phyloP scores from a whole-genome alignment of 2,113 vertebrate genomes.

The Delphinus delphis region DNA sequence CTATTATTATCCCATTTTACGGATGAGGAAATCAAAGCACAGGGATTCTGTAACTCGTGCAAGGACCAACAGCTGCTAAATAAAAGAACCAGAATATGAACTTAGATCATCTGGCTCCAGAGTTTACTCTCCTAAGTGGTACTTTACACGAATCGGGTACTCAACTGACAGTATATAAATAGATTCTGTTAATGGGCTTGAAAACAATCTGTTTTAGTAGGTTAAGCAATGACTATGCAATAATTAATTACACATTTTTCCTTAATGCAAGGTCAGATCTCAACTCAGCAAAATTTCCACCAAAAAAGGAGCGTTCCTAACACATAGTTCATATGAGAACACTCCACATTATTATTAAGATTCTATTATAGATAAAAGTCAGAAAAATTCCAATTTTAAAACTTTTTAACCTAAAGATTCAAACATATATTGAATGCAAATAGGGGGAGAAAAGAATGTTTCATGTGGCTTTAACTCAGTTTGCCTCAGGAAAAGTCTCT shows the following conservation, averaged over 20 bases:
- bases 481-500: constrained; percentile 7
- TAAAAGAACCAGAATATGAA: background rate
- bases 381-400: constrained; percentile 41
- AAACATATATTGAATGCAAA: constrained; percentile 31
- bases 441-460: background rate
- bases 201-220: background rate
- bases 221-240: background rate
- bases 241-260: constrained; percentile 4
- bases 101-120: background rate
- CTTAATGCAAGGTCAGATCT: constrained; percentile 30
- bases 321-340: background rate
- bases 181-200: background rate
- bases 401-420: constrained; percentile 45
- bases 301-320: background rate
- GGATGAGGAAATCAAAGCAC: background rate
- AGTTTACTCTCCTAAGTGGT: background rate
- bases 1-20: background rate
- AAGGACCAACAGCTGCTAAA: background rate
- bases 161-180: background rate
- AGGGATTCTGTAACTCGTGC: background rate
- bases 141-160: background rate
- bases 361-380: constrained; percentile 59
- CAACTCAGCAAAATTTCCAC: constrained; percentile 40
- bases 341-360: constrained; percentile 51
- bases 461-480: background rate